Conservation (phyloP, 1,140 invertebrate genomes). For the Cyrtorhinus lividipennis region DNA sequence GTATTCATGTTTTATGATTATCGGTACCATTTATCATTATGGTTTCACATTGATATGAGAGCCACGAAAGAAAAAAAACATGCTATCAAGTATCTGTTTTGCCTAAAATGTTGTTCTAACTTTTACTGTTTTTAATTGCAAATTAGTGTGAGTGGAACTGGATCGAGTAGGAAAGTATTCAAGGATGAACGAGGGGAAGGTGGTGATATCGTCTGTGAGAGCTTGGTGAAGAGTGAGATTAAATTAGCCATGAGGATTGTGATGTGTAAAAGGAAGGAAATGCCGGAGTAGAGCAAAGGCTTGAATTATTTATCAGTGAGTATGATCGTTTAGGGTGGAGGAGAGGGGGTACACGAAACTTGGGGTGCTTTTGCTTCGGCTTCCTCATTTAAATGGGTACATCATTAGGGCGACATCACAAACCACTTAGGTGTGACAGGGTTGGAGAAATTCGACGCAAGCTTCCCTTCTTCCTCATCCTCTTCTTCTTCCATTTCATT, state of each 20-base stretch:
- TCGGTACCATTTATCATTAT: no score
- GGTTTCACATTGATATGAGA: no score
- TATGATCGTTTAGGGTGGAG: conserved; percentile 3
- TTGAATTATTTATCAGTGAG: not conserved
- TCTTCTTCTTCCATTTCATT: no score
- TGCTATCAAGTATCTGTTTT: no score
- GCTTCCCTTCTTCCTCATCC: not conserved
- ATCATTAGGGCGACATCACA: conserved; percentile 14
- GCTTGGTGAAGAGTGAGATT: not conserved
- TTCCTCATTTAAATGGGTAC: conserved; percentile 15
- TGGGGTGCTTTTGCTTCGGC: not conserved
- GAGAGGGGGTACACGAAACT: not conserved
- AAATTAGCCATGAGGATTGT: not conserved
- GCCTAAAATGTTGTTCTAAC: no score
- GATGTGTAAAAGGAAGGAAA: not conserved
- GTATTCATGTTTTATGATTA: no score
- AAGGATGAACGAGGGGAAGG: no score
- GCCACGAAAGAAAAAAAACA: no score
- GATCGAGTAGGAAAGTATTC: no score
- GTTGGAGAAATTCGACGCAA: not conserved
- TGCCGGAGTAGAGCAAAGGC: not conserved
- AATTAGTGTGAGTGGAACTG: no score
- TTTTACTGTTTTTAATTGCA: no score
- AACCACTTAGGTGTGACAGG: conserved; percentile 5
- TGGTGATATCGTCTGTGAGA: no score